Evolutionary conservation across 2,888 invertebrate genomes (phyloP).

Genomic region (Siphlonurus alternatus): DNA sequence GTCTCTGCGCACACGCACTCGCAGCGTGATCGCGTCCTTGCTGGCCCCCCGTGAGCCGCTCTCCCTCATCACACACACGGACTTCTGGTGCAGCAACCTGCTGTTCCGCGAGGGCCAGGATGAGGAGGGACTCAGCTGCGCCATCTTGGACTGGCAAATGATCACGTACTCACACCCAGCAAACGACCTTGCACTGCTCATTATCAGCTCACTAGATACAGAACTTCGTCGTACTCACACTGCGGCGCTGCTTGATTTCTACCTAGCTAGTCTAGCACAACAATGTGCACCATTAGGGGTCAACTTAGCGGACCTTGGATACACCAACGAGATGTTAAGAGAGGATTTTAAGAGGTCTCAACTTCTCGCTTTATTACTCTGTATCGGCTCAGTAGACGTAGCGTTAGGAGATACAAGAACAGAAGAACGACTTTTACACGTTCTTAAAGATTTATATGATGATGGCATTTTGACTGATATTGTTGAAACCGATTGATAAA

Average conservation of each 20-base stretch:
- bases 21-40: slow-evolving; percentile 50
- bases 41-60: slow-evolving; percentile 42
- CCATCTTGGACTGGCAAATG: slow-evolving; percentile 72
- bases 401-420: slow-evolving; percentile 60
- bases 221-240: slow-evolving; percentile 48
- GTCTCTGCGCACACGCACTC: slow-evolving; percentile 44
- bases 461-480: slow-evolving; percentile 32
- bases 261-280: slow-evolving; percentile 32
- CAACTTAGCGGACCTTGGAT: slow-evolving; percentile 18
- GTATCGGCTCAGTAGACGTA: slow-evolving; percentile 66
- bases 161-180: slow-evolving; percentile 45
- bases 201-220: slow-evolving; percentile 55
- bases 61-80: slow-evolving; percentile 62
- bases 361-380: slow-evolving; percentile 53
- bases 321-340: slow-evolving; percentile 33
- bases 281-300: slow-evolving; percentile 15
- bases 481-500: neutral
- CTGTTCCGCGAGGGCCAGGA: slow-evolving; percentile 35
- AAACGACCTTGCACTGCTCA: slow-evolving; percentile 52
- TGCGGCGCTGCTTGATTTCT: slow-evolving; percentile 40
- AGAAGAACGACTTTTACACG: slow-evolving; percentile 54
- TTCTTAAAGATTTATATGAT: slow-evolving; percentile 51
- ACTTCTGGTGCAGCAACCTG: slow-evolving; percentile 71
- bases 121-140: slow-evolving; percentile 35
- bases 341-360: slow-evolving; percentile 46